Base-by-base conservation (phyloP, 1,140 invertebrate species). In the Adelges cooleyi region DNA sequence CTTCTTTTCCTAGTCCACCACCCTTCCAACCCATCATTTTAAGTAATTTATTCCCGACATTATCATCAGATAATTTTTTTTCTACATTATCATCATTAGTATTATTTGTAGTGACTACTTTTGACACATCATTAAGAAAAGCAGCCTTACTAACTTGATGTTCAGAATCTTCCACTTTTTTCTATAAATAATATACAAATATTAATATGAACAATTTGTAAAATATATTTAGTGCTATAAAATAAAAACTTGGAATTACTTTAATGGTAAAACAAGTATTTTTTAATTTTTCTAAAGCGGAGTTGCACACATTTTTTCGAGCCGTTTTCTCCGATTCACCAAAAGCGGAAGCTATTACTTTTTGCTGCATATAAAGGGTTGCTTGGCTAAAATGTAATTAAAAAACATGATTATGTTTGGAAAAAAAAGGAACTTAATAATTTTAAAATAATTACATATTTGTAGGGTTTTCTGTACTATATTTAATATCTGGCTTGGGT, bases 11-110 rank as follows among this genome's bases (percentile, higher is more conserved):
- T 9, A 67, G 25, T 9, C 66, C 66, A 20, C 66, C 66, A 15
- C 66, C 66, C 22, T 25, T 51, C 66, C 66, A 67, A 22, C 66
- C 66, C 66, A 67, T 67, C 46, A 67, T 23, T 65, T 65, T 62
- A 23, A 67, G 36, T 25, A 67, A 36, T 65, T 67, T 67, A 36
- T 38, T 67, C n/a, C 54, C 66, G 25, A 66, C 50, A 27, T 27
- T 44, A 27, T 54, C 17, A 20, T 54, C 36, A 18, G 29, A 33
- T 33, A 33, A 33, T 33, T 33, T 33, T 33, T 33, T 33, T 6
- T 33, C 29, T 6, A 33, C 29, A 33, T 33, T 11, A 33, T 5
- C 11, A 33, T 33, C 11, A 9, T 23, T 44, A 62, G 15, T 23
- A 52, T 46, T 6, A 18, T 25, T 38, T 42, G 2, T 52, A 52